phyloP scores from a whole-genome alignment of 2,797 vertebrate genomes.

The Dipus sagitta region DNA sequence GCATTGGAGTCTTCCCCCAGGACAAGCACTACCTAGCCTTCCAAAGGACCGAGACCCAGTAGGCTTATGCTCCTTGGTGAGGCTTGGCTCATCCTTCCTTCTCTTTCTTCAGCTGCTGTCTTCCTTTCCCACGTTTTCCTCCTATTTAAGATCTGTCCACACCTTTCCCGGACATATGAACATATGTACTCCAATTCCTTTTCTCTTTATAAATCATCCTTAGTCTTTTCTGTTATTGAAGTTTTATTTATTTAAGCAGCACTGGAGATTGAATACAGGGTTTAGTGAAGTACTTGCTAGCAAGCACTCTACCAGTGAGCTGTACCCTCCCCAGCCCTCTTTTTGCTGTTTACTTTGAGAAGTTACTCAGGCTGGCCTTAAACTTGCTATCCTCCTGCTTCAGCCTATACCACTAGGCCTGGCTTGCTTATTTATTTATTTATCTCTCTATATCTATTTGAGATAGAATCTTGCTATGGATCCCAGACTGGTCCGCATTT shows the following conservation, averaged over 20 bases:
- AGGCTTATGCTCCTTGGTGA: fast-evolving
- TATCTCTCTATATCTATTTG: too few species aligned
- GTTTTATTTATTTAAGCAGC: background rate
- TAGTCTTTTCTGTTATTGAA: background rate
- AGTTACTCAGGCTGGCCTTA: too few species aligned
- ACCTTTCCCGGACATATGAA: background rate
- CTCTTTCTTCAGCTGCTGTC: background rate
- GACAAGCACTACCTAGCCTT: too few species aligned
- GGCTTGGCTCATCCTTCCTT: background rate
- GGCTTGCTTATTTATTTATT: too few species aligned
- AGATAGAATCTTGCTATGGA: too few species aligned
- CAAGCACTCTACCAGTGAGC: too few species aligned
- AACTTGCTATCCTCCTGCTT: background rate
- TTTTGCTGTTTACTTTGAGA: background rate
- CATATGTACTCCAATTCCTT: background rate
- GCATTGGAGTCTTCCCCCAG: too few species aligned
- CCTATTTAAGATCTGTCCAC: background rate
- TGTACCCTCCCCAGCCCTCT: too few species aligned
- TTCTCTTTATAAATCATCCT: too few species aligned
- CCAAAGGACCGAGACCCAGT: background rate
- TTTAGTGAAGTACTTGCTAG: too few species aligned
- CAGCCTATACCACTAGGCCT: background rate
- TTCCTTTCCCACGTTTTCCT: background rate
- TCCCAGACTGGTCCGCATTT: too few species aligned
- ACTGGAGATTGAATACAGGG: background rate